Percentiles rank a stretch among this genome's conserved stretches.
Evolutionary conservation across 2,888 invertebrate genomes (phyloP).

Genomic region (Phalera bucephala): DNA sequence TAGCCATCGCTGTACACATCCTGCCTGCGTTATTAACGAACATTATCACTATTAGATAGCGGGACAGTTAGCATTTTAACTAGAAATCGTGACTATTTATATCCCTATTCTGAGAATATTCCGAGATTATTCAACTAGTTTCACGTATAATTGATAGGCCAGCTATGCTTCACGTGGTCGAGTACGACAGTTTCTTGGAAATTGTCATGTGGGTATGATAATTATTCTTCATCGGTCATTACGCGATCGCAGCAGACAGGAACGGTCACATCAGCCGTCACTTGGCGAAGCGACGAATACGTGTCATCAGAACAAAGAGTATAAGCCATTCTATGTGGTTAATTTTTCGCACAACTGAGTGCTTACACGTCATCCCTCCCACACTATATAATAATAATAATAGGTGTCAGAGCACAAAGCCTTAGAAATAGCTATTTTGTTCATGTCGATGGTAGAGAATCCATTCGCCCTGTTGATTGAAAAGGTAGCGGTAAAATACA

Average conservation of each 20-base stretch:
- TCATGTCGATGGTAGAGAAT: background rate
- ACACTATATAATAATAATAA: conserved; percentile 12
- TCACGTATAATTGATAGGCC: no score
- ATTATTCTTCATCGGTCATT: conserved; percentile 3
- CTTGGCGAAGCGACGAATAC: conserved; percentile 15
- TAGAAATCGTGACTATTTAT: no score
- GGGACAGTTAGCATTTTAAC: no score
- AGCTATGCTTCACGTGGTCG: no score
- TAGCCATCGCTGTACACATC: background rate
- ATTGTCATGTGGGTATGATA: background rate
- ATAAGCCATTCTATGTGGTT: conserved; percentile 15
- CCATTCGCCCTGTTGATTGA: background rate
- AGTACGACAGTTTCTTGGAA: conserved; percentile 4
- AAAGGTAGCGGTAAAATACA: background rate
- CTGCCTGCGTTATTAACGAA: background rate
- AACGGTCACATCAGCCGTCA: conserved; percentile 30
- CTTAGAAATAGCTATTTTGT: conserved; percentile 18
- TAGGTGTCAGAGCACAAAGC: conserved; percentile 17
- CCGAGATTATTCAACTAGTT: no score
- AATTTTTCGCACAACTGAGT: conserved; percentile 36
- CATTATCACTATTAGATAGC: no score
- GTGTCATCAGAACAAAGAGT: conserved; percentile 23
- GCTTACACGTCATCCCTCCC: conserved; percentile 18
- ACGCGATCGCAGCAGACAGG: conserved; percentile 18
- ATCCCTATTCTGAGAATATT: no score